Percentiles rank a stretch among this genome's conserved stretches.
phyloP scores from a whole-genome alignment of 2,797 vertebrate genomes.

The Microctenopoma lineatum region DNA sequence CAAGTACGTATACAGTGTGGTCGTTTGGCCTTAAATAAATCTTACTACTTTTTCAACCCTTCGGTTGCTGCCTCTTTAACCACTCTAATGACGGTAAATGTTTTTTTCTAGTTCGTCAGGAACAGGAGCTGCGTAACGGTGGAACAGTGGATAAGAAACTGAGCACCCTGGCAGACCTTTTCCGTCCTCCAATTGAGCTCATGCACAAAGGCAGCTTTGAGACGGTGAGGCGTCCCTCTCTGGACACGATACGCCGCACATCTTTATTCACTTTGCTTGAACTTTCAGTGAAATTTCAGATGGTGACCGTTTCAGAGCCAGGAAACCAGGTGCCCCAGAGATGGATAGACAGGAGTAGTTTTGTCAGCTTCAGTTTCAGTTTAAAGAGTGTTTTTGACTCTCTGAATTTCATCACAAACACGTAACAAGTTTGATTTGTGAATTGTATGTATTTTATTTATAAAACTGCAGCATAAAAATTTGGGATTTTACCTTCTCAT shows the following conservation, averaged over 20 bases:
- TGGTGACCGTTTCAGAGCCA: slow-evolving; percentile 15
- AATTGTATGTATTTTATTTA: not conserved
- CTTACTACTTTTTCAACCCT: not conserved
- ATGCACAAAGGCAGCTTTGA: slow-evolving; percentile 99
- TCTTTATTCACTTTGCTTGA: slow-evolving; percentile 39
- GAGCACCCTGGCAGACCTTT: slow-evolving; percentile 97
- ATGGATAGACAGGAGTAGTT: not conserved
- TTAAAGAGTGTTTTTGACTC: not conserved
- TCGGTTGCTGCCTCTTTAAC: slow-evolving; percentile 7
- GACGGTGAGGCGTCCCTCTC: slow-evolving; percentile 86
- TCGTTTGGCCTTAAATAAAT: not conserved
- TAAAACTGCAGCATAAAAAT: not conserved
- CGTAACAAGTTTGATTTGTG: not conserved
- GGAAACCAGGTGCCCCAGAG: not conserved
- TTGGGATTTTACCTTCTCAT: too few relatives aligned
- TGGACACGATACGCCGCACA: slow-evolving; percentile 32
- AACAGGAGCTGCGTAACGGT: slow-evolving; percentile 98
- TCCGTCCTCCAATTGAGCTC: slow-evolving; percentile 97
- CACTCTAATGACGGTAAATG: slow-evolving; percentile 17
- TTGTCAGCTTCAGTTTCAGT: not conserved
- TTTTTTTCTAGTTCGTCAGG: slow-evolving; percentile 90
- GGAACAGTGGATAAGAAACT: slow-evolving; percentile 98
- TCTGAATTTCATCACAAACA: too few relatives aligned
- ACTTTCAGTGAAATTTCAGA: slow-evolving; percentile 53
- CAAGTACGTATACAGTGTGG: slow-evolving; percentile 83